Evolutionary conservation across 2,888 invertebrate genomes (phyloP).

Genomic region (Cotesia congregata): DNA sequence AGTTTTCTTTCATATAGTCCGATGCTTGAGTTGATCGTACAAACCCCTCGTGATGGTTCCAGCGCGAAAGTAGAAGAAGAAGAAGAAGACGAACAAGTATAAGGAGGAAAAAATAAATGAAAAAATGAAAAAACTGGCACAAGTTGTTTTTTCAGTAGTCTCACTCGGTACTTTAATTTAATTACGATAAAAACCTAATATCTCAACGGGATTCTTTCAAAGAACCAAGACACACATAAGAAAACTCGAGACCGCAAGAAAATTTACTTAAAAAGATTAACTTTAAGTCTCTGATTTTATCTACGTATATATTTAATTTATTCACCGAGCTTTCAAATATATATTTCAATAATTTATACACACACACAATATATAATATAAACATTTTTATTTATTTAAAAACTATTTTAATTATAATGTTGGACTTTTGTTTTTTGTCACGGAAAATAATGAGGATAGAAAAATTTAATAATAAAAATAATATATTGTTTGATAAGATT

Average conservation of each 20-base stretch:
- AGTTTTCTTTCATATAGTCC: background rate
- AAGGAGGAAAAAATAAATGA: background rate
- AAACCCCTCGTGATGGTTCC: background rate
- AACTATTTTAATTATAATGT: background rate
- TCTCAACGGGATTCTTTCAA: slow-evolving; percentile 48
- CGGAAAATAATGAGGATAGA: background rate
- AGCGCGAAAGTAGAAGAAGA: background rate
- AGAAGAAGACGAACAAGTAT: background rate
- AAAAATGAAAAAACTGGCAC: background rate
- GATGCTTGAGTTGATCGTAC: background rate
- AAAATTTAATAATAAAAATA: background rate
- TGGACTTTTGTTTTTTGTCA: background rate
- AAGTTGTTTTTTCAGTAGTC: slow-evolving; percentile 49
- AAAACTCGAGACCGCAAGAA: background rate
- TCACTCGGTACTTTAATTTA: slow-evolving; percentile 56
- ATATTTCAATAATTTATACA: background rate
- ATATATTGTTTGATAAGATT: slow-evolving; percentile 2
- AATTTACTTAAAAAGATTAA: slow-evolving; percentile 1
- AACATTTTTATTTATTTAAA: background rate
- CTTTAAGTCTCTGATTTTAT: background rate
- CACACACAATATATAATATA: too few relatives aligned
- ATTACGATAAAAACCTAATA: slow-evolving; percentile 58
- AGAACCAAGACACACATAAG: background rate
- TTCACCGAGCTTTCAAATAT: background rate
- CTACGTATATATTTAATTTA: background rate